Percentiles rank a stretch among this genome's conserved stretches.
Conservation (phyloP, 2,797 vertebrate species). For the Sphenopsis melanotis region DNA sequence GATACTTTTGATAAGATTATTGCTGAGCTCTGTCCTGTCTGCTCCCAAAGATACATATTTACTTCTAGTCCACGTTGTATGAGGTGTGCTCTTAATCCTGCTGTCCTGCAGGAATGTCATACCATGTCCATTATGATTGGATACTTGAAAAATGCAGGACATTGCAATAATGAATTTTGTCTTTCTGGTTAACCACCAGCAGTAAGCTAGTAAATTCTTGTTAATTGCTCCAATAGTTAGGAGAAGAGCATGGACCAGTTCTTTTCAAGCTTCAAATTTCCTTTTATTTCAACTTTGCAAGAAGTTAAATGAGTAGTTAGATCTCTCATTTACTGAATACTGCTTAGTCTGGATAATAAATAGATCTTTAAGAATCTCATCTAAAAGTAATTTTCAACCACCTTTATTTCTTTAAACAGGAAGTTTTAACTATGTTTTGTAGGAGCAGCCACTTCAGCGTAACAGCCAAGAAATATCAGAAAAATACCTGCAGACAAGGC, state of each 20-base stretch:
- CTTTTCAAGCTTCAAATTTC: neutral
- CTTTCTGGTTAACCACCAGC: neutral
- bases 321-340: neutral
- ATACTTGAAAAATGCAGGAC: neutral
- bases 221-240: neutral
- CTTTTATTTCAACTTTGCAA: neutral
- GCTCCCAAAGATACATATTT: neutral
- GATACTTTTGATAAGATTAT: neutral
- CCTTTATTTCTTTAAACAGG: neutral
- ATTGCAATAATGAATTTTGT: neutral
- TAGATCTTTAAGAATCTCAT: neutral
- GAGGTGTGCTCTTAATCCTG: neutral
- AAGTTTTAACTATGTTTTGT: neutral
- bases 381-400: neutral
- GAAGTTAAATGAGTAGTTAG: neutral
- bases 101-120: rapidly evolving
- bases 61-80: neutral
- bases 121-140: neutral
- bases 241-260: neutral
- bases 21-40: neutral
- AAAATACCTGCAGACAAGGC: neutral
- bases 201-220: neutral
- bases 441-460: neutral
- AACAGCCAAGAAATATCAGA: neutral
- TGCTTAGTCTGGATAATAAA: neutral